phyloP scores from a whole-genome alignment of 2,888 invertebrate species.

The Leptura quadrifasciata region DNA sequence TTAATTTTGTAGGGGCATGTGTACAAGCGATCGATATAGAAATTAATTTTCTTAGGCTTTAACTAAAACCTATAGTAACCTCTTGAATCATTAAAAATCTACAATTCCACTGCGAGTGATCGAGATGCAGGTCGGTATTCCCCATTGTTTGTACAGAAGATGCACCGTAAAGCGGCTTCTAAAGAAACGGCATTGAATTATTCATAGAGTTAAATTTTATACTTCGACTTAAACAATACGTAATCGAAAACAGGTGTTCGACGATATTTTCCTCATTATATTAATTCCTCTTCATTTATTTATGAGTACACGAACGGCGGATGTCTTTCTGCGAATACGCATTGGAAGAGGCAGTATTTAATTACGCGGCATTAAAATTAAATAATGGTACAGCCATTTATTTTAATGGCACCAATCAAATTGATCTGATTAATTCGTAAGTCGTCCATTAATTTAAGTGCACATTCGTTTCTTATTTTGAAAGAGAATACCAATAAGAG shows the following conservation, averaged over 20 bases:
- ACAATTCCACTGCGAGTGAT: slow-evolving; percentile 26
- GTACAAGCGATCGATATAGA: neutral
- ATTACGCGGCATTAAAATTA: slow-evolving; percentile 6
- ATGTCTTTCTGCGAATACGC: slow-evolving; percentile 1
- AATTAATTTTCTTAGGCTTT: neutral
- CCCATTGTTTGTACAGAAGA: slow-evolving; percentile 23
- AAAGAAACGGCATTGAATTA: slow-evolving; percentile 33
- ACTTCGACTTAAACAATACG: slow-evolving; percentile 26
- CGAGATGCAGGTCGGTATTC: slow-evolving; percentile 14
- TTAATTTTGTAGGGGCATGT: too few relatives aligned
- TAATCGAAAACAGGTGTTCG: slow-evolving; percentile 40
- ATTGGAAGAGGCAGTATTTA: neutral
- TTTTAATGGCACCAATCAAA: neutral
- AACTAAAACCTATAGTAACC: neutral
- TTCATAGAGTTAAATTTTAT: slow-evolving; percentile 38
- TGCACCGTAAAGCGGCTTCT: slow-evolving; percentile 21
- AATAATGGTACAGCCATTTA: neutral
- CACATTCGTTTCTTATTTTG: too few relatives aligned
- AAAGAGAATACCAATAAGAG: too few relatives aligned
- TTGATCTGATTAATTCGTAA: neutral
- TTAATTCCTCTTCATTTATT: slow-evolving; percentile 18
- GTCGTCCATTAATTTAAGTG: too few relatives aligned
- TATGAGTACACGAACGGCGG: neutral
- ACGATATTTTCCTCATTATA: slow-evolving; percentile 26
- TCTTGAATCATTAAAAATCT: neutral